Conservation (phyloP, 64 coral and sea anemone species). For the Pocillopora verrucosa region DNA sequence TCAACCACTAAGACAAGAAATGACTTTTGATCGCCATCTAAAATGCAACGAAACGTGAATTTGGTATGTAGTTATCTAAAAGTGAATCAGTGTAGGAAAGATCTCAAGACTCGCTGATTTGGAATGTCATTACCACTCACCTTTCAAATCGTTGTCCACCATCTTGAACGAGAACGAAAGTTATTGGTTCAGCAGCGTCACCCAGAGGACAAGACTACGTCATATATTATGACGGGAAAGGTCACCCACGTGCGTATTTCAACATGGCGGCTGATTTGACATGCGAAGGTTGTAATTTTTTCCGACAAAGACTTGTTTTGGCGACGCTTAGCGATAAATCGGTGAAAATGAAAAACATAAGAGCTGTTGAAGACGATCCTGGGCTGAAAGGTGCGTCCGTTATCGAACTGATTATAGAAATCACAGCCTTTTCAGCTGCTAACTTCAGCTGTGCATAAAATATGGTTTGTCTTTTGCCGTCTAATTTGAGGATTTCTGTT, state of each 20-base stretch:
- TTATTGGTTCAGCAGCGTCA: constrained; percentile 11
- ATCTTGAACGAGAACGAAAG: too few species aligned
- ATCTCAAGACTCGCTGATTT: neutral
- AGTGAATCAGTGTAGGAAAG: neutral
- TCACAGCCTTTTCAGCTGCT: too few species aligned
- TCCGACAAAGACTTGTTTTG: constrained; percentile 93
- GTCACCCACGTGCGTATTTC: constrained; percentile 76
- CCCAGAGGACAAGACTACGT: constrained; percentile 7
- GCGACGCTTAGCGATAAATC: constrained; percentile 85
- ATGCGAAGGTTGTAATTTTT: constrained; percentile 96
- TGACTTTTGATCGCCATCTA: too few species aligned
- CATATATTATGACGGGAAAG: too few species aligned
- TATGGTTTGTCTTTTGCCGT: too few species aligned
- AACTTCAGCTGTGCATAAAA: too few species aligned
- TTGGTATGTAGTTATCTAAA: neutral
- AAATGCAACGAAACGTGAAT: too few species aligned
- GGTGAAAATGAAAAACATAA: constrained; percentile 93
- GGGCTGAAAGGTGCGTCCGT: constrained; percentile 72
- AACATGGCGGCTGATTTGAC: constrained; percentile 96
- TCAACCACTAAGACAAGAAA: too few species aligned
- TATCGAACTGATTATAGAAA: neutral
- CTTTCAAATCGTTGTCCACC: constrained; percentile 95
- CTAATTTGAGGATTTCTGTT: neutral
- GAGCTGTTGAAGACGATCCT: constrained; percentile 92
- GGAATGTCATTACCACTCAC: constrained; percentile 44